Conservation (phyloP, 92 coral and sea anemone genomes). For the Blastomussa wellsi region DNA sequence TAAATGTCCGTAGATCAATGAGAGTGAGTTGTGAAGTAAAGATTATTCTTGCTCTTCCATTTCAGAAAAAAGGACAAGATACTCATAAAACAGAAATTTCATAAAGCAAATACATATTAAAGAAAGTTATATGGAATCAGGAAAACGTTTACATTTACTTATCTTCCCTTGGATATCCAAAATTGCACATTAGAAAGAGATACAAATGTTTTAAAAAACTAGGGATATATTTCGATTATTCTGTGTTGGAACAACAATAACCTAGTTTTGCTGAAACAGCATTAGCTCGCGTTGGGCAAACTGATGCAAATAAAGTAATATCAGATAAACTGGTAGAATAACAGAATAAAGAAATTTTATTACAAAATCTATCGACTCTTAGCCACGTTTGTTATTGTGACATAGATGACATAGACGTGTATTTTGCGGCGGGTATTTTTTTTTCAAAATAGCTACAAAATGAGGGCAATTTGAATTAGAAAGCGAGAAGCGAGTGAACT, state of each 20-base stretch:
- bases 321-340: neutral
- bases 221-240: neutral
- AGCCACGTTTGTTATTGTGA: neutral
- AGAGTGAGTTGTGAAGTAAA: neutral
- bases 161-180: too few relatives aligned
- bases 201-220: too few relatives aligned
- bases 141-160: neutral
- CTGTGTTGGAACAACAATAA: neutral
- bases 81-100: neutral
- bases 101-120: too few relatives aligned
- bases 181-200: too few relatives aligned
- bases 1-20: neutral
- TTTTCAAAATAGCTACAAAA: too few relatives aligned
- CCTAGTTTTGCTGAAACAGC: too few relatives aligned
- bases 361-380: neutral
- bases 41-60: neutral
- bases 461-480: neutral
- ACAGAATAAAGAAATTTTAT: neutral
- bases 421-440: neutral
- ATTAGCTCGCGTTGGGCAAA: too few relatives aligned
- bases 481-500: neutral
- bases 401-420: neutral
- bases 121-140: neutral
- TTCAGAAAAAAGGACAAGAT: neutral
- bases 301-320: neutral